Evolutionary conservation across 1,140 invertebrate species (phyloP), one percentile per base, ranked within the genome.

Genomic region (Ptiloglossa arizonensis): DNA sequence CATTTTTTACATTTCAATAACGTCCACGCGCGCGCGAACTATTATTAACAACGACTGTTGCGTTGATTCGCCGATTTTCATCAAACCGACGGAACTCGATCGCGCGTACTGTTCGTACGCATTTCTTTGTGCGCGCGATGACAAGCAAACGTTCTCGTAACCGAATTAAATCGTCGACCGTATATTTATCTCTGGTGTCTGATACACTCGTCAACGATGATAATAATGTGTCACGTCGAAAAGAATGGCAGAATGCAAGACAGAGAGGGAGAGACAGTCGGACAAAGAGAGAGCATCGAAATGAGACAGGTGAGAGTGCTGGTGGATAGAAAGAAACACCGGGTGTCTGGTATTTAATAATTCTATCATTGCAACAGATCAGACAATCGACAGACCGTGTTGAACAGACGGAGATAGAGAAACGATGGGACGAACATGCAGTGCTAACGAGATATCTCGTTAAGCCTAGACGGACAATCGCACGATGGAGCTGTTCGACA

Each of bases 401-500:
- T 27, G 64, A 50, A 32, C 64, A 6, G 64, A 69, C 54, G 35
- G 44, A 24, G 56, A 15, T 4, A 22, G 38, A 63, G 72, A 32
- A 50, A 56, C 35, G 13, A 52, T 67, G 56, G n/a, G 62, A 44
- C 63, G 73, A 76, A 69, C 66, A 83, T 19, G 63, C 57, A 38
- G 29, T 57, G 59, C 82, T 85, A 85, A 85, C 83, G 83, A 85
- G 83, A 85, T 77, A 74, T 81, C 83, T 85, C 82, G 83, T 85
- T 85, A 85, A 84, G 48, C 73, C 79, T 69, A 69, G 63, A 77
- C 68, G 71, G 46, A 82, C 82, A 80, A 84, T 81, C 82, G 57
- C 52, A 24, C 50, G 41, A 44, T 48, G 66, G 70, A 71, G 32
- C 60, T 50, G 77, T 66, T 67, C 72, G 57, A 73, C 63, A 27